Evolutionary conservation across 2,113 vertebrate species (phyloP), one percentile per base, ranked within the genome.

Genomic region (Passer montanus): DNA sequence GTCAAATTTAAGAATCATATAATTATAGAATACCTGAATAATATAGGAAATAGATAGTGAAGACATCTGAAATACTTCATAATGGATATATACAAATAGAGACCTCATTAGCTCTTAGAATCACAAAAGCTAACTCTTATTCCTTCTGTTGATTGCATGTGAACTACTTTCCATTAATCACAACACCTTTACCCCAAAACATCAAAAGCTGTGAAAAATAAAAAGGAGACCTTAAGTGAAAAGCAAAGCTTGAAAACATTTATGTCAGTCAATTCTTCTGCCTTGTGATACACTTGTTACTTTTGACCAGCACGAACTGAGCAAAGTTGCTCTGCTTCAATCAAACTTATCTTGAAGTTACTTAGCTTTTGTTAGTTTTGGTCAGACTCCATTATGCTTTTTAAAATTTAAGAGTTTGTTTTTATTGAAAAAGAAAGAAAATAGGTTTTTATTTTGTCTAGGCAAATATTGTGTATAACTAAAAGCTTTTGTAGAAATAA

Each of bases 371-470:
- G 2, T 88, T 95, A 88, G 56, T 46, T 95, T 97, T 69, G 41
- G 86, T 95, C 87, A 96, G 88, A 94, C 13, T 23, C 9, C 30
- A 30, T 33, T 84, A 78, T 23, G 10, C 2, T 73, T 84, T 82
- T 91, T 49, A 79, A 66, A 67, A 52, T 62, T 79, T 64, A 84
- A 82, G 62, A 93, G 70, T 59, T 95, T 80, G 77, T 84, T 97
- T 96, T 95, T 81, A 60, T 84, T 89, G 75, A 82, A 89, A 90
- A n/a, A 63, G 89, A 94, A 95, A 80, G 67, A 47, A 96, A 94
- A 77, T 39, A 60, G 63, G 33, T 67, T 72, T 85, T 96, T 90
- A 90, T 86, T 95, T 95, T 69, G 84, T 96, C 90, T 95, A 97
- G 96, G 96, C 74, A 20, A 20, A 74, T 49, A 77, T 28, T 85